phyloP scores from a whole-genome alignment of 2,113 vertebrate genomes.

The Cyanoderma ruficeps region DNA sequence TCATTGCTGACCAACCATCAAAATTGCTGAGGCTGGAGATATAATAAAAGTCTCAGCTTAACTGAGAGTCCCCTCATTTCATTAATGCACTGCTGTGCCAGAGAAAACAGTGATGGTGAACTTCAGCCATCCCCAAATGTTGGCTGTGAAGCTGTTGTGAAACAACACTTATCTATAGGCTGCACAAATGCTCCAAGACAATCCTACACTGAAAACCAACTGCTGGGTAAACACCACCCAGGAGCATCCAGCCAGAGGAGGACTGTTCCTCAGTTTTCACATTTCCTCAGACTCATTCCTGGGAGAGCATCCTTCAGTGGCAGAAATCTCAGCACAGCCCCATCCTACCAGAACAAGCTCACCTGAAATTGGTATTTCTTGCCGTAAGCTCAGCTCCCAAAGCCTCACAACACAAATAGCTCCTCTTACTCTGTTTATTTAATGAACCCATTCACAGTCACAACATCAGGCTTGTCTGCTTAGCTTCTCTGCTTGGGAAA shows the following conservation, averaged over 20 bases:
- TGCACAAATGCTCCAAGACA: neutral
- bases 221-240: neutral
- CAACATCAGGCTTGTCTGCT: fast-evolving
- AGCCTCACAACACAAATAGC: neutral
- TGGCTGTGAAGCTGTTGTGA: neutral
- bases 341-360: fast-evolving
- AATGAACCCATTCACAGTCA: neutral
- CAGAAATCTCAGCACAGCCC: neutral
- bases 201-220: neutral
- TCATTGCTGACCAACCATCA: neutral
- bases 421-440: neutral
- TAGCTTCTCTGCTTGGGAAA: neutral
- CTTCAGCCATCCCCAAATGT: neutral
- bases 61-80: neutral
- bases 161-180: neutral
- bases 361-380: neutral
- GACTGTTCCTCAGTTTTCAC: neutral
- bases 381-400: neutral
- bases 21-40: neutral
- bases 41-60: neutral
- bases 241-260: neutral
- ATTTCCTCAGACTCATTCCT: neutral
- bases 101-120: neutral
- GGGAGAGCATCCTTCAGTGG: neutral
- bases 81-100: neutral